Evolutionary conservation across 2,797 vertebrate genomes (phyloP), one percentile per base, ranked within the genome.

Genomic region (Pampus argenteus): DNA sequence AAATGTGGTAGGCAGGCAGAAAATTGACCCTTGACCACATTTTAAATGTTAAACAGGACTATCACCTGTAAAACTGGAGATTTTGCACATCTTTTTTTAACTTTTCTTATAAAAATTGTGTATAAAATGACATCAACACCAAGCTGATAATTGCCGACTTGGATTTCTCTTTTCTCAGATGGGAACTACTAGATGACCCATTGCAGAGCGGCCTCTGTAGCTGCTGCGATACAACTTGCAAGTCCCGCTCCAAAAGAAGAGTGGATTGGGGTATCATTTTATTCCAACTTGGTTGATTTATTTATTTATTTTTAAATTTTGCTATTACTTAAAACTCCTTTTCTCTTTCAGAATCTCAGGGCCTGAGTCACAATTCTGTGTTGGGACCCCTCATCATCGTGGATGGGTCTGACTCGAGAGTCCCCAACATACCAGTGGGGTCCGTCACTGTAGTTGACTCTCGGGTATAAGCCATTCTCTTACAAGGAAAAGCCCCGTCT

Each of bases 171-270:
- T 26, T 42, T 57, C 7, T 50, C 61, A 94, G 94, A 0, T 95
- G 94, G 94, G 90, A 94, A 54, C 86, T 95, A 6, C 79, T 95
- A 1, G 94, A 95, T 49, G 87, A 93, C 51, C 85, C 88, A 0
- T 66, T 38, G 8, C 83, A 45, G 64, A 93, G 75, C 63, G 10
- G 52, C 14, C 9, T 94, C 5, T 97, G 96, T 65, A 75, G 51
- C 55, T 96, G 95, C 86, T 96, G 96, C 72, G 90, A 92, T 3
- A 78, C 78, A 0, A 22, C 50, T 38, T 97, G 95, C 84, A 67
- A 4, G 2, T 47, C 26, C 0, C 82, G 70, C 2, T 1, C 0
- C 45, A 92, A 45, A 73, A 86, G 85, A 78, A 40, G 25, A 18
- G 13, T 18, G 0, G 18, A 50, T 13, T 60, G 22, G 22, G 92